A percentile compares a stretch with the other conserved stretches of the same genome.
phyloP scores from a whole-genome alignment of 2,797 vertebrate species.

The Manis crassicaudata region DNA sequence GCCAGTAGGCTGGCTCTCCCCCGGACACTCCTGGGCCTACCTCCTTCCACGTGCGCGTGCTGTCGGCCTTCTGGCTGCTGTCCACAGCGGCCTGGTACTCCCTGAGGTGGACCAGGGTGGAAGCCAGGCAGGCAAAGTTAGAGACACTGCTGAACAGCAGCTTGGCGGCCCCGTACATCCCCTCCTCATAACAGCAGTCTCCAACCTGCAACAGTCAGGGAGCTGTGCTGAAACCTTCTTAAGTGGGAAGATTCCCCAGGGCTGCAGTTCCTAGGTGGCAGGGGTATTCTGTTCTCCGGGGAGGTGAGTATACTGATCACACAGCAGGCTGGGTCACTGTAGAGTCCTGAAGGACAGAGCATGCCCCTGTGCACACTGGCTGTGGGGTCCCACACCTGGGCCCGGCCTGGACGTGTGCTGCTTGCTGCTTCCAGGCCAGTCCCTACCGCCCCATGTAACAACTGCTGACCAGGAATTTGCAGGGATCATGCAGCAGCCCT shows the following conservation, averaged over 20 bases:
- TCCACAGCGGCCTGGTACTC: slow-evolving; percentile 97
- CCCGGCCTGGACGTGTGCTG: background rate
- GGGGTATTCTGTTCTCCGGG: background rate
- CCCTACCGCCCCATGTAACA: background rate
- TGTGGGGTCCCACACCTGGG: background rate
- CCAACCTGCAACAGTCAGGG: slow-evolving; percentile 88
- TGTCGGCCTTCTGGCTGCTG: slow-evolving; percentile 95
- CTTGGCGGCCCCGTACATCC: slow-evolving; percentile 95
- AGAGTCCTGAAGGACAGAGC: background rate
- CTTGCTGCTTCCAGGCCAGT: background rate
- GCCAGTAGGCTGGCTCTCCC: background rate
- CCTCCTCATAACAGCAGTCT: slow-evolving; percentile 94
- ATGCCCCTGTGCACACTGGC: background rate
- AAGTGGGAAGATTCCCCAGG: background rate
- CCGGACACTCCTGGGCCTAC: slow-evolving; percentile 79
- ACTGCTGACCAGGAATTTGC: background rate
- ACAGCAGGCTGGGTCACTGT: background rate
- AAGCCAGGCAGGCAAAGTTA: slow-evolving; percentile 94
- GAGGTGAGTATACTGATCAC: background rate
- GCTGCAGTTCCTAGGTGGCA: background rate
- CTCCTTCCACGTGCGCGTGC: slow-evolving; percentile 96
- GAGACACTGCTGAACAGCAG: slow-evolving; percentile 94
- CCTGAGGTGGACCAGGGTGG: slow-evolving; percentile 94
- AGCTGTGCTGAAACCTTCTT: background rate
- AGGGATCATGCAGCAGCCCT: background rate